Percentiles rank a stretch among this genome's conserved stretches.
Conservation (phyloP, 92 coral and sea anemone genomes). For the Actinernus sp. region DNA sequence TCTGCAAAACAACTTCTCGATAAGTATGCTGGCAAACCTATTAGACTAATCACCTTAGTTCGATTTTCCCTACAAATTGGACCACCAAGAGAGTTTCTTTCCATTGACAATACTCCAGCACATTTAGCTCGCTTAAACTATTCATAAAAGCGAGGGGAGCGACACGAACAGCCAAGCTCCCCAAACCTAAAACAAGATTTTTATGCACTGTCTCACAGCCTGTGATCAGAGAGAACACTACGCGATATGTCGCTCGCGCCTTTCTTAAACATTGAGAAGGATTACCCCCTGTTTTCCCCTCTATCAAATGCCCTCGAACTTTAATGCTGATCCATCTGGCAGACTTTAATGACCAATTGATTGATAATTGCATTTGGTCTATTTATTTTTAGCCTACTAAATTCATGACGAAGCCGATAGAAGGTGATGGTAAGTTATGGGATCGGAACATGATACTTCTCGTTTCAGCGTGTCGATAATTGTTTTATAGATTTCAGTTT, state of each 20-base stretch:
- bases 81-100: neutral
- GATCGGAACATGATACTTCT: too few relatives aligned
- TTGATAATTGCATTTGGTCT: neutral
- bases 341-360: neutral
- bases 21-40: neutral
- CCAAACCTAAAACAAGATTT: too few relatives aligned
- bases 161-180: too few relatives aligned
- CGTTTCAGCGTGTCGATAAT: too few relatives aligned
- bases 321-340: too few relatives aligned
- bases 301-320: too few relatives aligned
- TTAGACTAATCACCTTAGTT: neutral
- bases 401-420: neutral
- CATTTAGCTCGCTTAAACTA: neutral
- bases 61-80: neutral
- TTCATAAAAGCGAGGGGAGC: too few relatives aligned
- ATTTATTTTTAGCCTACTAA: neutral
- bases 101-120: neutral
- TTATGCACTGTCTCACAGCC: too few relatives aligned
- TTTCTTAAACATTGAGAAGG: too few relatives aligned
- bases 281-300: too few relatives aligned
- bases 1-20: neutral
- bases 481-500: too few relatives aligned
- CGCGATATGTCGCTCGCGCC: too few relatives aligned
- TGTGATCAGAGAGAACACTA: neutral
- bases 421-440: neutral